phyloP scores from a whole-genome alignment of 2,113 vertebrate species.

The Phalacrocorax carbo region DNA sequence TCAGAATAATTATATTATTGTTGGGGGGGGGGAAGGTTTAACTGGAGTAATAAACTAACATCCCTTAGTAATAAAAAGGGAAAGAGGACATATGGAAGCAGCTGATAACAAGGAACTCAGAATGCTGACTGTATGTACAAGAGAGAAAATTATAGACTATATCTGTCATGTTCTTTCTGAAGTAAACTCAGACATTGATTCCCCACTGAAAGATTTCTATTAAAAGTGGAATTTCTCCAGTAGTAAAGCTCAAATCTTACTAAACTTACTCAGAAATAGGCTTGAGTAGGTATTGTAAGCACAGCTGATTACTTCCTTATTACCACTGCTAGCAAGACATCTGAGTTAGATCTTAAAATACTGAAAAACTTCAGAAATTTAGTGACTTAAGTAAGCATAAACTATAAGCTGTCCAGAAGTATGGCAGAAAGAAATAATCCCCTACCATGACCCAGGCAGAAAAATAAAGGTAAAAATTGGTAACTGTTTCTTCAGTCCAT shows the following conservation, averaged over 20 bases:
- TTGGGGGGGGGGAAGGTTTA: not conserved
- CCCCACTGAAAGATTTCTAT: not conserved
- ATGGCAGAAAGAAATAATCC: not conserved
- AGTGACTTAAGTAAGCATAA: not conserved
- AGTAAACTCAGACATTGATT: not conserved
- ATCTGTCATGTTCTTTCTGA: not conserved
- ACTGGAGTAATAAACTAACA: not conserved
- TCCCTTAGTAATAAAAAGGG: not conserved
- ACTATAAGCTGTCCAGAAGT: not conserved
- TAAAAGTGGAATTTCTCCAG: not conserved
- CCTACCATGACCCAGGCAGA: not conserved
- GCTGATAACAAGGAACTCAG: not conserved
- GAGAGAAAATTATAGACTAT: not conserved
- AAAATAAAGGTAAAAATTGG: not conserved
- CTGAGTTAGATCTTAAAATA: not conserved
- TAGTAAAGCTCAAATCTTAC: not conserved
- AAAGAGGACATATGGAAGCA: not conserved
- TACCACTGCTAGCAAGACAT: not conserved
- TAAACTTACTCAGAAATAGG: not conserved
- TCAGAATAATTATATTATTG: not conserved
- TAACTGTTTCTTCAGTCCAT: not conserved
- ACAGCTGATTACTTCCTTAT: not conserved
- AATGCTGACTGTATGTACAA: not conserved
- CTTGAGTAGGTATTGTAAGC: not conserved
- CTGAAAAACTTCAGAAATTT: not conserved